Percentiles rank a stretch among this genome's conserved stretches.
Evolutionary conservation across 2,113 vertebrate species (phyloP).

Genomic region (Dicentrarchus labrax): DNA sequence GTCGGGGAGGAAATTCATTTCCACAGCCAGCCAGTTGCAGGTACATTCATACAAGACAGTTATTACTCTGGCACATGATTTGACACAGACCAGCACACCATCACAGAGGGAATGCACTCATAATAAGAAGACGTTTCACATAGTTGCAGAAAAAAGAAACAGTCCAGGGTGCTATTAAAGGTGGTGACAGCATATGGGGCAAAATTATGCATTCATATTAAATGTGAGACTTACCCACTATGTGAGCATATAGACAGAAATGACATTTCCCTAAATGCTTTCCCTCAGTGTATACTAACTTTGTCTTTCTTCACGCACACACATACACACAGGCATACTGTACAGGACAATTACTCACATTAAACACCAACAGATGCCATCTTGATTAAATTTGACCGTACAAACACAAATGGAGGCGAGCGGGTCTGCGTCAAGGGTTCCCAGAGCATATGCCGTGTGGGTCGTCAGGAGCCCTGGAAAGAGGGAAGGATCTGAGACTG

Average conservation of each 20-base stretch:
- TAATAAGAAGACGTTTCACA: slow-evolving; percentile 55
- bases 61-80: slow-evolving; percentile 73
- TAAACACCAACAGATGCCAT: slow-evolving; percentile 86
- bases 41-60: slow-evolving; percentile 73
- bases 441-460: slow-evolving; percentile 82
- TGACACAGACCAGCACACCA: slow-evolving; percentile 68
- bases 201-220: slow-evolving; percentile 54
- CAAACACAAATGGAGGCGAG: slow-evolving; percentile 85
- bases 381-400: slow-evolving; percentile 87
- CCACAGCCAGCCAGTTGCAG: slow-evolving; percentile 68
- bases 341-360: slow-evolving; percentile 86
- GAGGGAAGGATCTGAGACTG: slow-evolving; percentile 67
- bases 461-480: slow-evolving; percentile 68
- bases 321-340: slow-evolving; percentile 45
- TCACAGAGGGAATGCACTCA: slow-evolving; percentile 62
- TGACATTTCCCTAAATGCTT: slow-evolving; percentile 61
- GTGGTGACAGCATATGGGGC: slow-evolving; percentile 45
- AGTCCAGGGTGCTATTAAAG: slow-evolving; percentile 54
- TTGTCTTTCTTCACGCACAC: slow-evolving; percentile 31
- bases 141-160: slow-evolving; percentile 21
- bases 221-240: slow-evolving; percentile 48
- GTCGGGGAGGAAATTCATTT: slow-evolving; percentile 77
- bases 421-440: slow-evolving; percentile 76
- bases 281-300: slow-evolving; percentile 46
- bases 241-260: slow-evolving; percentile 45